Evolutionary conservation across 2,888 invertebrate species (phyloP), one percentile per base, ranked within the genome.

Genomic region (Ommatoiulus sabulosus): DNA sequence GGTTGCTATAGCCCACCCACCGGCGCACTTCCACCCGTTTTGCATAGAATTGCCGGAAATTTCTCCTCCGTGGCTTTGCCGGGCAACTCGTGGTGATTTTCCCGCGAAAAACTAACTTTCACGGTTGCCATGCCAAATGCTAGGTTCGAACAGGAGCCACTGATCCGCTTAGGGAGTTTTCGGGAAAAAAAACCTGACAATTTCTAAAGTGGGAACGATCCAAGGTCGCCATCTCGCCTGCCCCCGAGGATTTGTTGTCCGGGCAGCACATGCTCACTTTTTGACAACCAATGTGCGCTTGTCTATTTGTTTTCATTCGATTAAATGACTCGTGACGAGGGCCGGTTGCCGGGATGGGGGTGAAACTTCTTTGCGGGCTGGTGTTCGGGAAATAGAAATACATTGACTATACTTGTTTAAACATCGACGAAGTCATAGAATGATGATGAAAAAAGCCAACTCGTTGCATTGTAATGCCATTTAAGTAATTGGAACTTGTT

Each of bases 61-160:
- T 63, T 63, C 5, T 63, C 20, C 63, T 63, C 6, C 57, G 17
- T 57, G 15, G 10, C 15, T 20, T 63, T 63, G 63, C 63, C 20
- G 1, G 20, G 63, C 63, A 63, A 63, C 63, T 20, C 4, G 52
- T 52, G 15, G 52, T 52, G 52, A 52, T 52, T 20, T 63, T 57
- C 17, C 1, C n/a, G n/a, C 3, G 15, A 6, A 63, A 63, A 63
- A 63, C 20, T 63, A 20, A 63, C 63, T 63, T 17, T 63, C 20
- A 20, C 63, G 63, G 63, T 63, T 63, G 63, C 63, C 63, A 63
- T 63, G 63, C 63, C 63, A 63, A n/a, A 63, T 20, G 63, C 63
- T 20, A 63, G 63, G 20, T 20, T 63, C 63, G 63, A 63, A 20
- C 20, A 20, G 63, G 63, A 63, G 12, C 15, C 52, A 20, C n/a